These are phyloP conservation scores for Ophiodon elongatus DNA, from an alignment of 2,113 vertebrate species.

Conservation along the genomic window DNA sequence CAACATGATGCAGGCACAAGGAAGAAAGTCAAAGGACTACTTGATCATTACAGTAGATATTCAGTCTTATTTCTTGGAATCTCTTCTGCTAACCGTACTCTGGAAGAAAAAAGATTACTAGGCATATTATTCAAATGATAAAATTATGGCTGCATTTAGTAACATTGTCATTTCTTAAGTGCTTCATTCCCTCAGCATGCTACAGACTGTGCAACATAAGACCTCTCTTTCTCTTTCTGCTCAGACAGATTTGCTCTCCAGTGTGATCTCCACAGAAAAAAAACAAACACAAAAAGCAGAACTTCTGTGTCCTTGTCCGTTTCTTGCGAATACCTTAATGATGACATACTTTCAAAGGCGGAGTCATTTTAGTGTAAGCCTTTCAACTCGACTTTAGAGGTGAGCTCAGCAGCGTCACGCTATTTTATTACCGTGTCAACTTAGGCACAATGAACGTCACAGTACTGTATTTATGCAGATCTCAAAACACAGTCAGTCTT, in stretches of 20 bases:
- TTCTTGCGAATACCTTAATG: background rate
- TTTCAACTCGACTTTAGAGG: background rate
- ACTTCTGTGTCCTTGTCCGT: background rate
- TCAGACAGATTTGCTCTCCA: constrained; percentile 20
- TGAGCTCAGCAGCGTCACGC: background rate
- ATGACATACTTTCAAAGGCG: background rate
- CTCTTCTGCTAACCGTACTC: constrained; percentile 41
- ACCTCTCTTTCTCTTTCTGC: constrained; percentile 1
- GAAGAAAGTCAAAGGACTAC: constrained; percentile 57
- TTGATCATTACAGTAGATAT: constrained; percentile 64
- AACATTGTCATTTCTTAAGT: constrained; percentile 69
- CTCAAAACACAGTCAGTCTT: constrained; percentile 9
- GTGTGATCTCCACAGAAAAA: constrained; percentile 26
- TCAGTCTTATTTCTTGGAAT: constrained; percentile 49
- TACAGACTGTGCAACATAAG: constrained; percentile 59
- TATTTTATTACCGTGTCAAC: background rate
- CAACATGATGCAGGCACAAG: constrained; percentile 71
- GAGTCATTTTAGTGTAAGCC: constrained; percentile 13
- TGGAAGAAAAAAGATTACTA: constrained; percentile 64
- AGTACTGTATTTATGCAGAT: constrained; percentile 16
- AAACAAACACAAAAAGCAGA: constrained; percentile 2
- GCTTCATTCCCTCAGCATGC: constrained; percentile 70
- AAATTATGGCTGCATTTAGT: constrained; percentile 67
- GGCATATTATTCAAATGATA: constrained; percentile 53
- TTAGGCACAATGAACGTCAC: constrained; percentile 53